Base-by-base conservation (phyloP, 2,888 invertebrate genomes). In the Athalia circularis region DNA sequence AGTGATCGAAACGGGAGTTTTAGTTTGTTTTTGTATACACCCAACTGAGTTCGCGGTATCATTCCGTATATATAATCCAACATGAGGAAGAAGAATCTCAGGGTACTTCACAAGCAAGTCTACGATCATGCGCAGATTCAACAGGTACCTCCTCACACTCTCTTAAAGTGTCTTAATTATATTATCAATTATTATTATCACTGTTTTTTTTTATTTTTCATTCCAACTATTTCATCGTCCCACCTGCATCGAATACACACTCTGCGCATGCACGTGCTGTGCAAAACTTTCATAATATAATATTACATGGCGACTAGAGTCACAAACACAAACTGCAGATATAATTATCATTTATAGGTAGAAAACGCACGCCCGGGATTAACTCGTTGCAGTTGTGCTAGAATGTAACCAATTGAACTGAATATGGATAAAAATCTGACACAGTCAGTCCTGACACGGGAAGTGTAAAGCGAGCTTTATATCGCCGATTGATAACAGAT, bases 61-160 rank as follows among this genome's bases (percentile, higher is more conserved):
- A n/a, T 65, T 8, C 3, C 59, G 29, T 43, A 9, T 4, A 5
- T 3, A 11, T 7, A 6, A 59, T 45, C 43, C 72, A 79, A 74
- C 77, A 90, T 90, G 89, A 89, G 90, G 87, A 90, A 89, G 82
- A 90, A 90, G 84, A 90, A 90, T 76, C 84, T 87, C 9, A 84
- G 87, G 78, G 88, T 90, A 74, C 79, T 89, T 79, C 90, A 90
- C 81, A 90, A 90, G 78, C 87, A 89, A 82, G 84, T 86, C 81
- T 86, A 84, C 83, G 85, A 87, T 67, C 84, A 84, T 80, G 81
- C 75, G 77, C 84, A 83, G 77, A 70, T 81, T 77, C 84, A 84
- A 77, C 88, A 87, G 87, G 87, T 87, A 86, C 76, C 47, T 15
- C 5, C 59, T 74, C 48, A 70, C 45, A 62, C 57, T 67, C 54